Evolutionary conservation across 1,140 invertebrate genomes (phyloP), one percentile per base, ranked within the genome.

Genomic region (Drosophila azteca): DNA sequence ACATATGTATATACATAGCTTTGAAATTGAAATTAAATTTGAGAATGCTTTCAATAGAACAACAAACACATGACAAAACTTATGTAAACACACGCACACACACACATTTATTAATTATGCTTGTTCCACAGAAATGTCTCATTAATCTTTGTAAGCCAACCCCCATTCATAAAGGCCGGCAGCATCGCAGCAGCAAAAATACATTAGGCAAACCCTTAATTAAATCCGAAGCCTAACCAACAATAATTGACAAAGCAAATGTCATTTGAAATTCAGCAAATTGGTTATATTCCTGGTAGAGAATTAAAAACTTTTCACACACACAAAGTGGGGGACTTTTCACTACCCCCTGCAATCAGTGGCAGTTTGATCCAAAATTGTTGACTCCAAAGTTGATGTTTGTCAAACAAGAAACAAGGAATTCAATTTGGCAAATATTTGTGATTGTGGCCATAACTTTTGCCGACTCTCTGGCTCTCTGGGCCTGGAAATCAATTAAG

Each of bases 401-500:
- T 50, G 7, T 35, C 29, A 31, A 65, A 22, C 15, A 66, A 66
- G 13, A 66, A 66, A 61, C 15, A 22, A 41, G 20, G 1, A 11
- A 41, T 45, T 49, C 45, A 65, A 65, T 65, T 65, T 64, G 29
- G 63, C 17, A 64, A 64, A 49, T 65, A 64, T 41, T 64, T 43
- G 17, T 41, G 13, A 24, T 48, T 43, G 45, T 13, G 60, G 31
- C 11, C 26, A 66, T 50, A 66, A 65, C 60, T 64, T 39, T 66
- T 49, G 13, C 13, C 29, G 31, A 43, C 24, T 64, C 60, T 65
- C 22, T 65, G 48, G 60, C 29, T 64, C 31, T 64, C 35, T 31
- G 11, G 35, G 11, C 13, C 11, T 39, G 15, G 60, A 66, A 51
- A 65, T 65, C 46, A 65, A 65, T 51, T 66, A 65, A 31, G 35